A percentile compares a stretch with the other conserved stretches of the same genome.
Evolutionary conservation across 1,140 invertebrate genomes (phyloP).

Genomic region (Latrodectus geometricus): DNA sequence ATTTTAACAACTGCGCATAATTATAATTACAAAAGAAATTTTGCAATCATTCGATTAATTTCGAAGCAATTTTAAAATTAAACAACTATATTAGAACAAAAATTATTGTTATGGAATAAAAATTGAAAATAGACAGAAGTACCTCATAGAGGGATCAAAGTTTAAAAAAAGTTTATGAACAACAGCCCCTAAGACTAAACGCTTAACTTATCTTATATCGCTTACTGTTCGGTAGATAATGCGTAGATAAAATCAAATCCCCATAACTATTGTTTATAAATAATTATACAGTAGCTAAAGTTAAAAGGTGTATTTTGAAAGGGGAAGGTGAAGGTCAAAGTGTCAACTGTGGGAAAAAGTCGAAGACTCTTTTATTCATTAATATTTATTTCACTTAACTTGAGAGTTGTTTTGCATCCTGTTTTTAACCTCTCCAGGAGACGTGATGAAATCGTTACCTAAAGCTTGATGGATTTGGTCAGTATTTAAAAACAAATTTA

Average conservation of each 20-base stretch:
- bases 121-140: too few species aligned
- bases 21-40: too few species aligned
- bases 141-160: too few species aligned
- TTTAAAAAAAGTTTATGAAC: too few species aligned
- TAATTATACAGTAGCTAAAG: slow-evolving; percentile 55
- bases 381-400: slow-evolving; percentile 19
- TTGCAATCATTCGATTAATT: too few species aligned
- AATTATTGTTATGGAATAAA: too few species aligned
- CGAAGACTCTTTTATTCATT: neutral
- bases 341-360: slow-evolving; percentile 31
- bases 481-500: too few species aligned
- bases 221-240: neutral
- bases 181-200: neutral
- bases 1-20: too few species aligned
- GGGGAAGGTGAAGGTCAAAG: slow-evolving; percentile 22
- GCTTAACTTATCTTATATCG: slow-evolving; percentile 28
- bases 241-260: neutral
- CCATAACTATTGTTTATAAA: slow-evolving; percentile 54
- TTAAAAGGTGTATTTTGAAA: slow-evolving; percentile 51
- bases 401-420: slow-evolving; percentile 4
- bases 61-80: too few species aligned
- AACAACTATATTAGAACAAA: too few species aligned
- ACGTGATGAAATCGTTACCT: too few species aligned
- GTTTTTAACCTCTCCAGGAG: neutral
- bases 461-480: too few species aligned